A percentile compares a stretch with the other conserved stretches of the same genome.
phyloP scores from a whole-genome alignment of 2,113 vertebrate genomes.

The Collichthys lucidus region DNA sequence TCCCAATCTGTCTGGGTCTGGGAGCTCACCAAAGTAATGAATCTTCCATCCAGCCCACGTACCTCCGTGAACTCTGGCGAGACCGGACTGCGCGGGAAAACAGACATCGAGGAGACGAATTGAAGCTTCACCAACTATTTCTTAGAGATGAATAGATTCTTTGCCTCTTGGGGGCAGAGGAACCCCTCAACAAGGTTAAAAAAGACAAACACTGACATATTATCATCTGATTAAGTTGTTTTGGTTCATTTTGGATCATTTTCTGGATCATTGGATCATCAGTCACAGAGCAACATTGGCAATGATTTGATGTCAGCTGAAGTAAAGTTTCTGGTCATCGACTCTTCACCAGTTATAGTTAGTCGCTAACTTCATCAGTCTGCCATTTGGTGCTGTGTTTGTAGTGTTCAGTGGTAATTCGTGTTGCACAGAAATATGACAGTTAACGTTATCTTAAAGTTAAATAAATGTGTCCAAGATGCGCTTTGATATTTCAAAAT shows the following conservation, averaged over 20 bases:
- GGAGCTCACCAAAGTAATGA: slow-evolving; percentile 66
- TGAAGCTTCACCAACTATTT: slow-evolving; percentile 5
- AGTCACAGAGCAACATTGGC: neutral
- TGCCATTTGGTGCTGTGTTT: too few species aligned
- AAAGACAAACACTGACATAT: neutral
- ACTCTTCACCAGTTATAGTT: neutral
- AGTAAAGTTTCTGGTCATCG: neutral
- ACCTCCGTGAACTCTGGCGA: slow-evolving; percentile 55
- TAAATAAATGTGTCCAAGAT: too few species aligned
- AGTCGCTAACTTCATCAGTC: neutral
- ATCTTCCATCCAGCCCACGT: slow-evolving; percentile 56
- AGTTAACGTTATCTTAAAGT: too few species aligned
- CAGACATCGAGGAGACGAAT: slow-evolving; percentile 3
- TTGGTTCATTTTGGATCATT: neutral
- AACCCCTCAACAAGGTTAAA: neutral
- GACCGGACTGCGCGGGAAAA: slow-evolving; percentile 20
- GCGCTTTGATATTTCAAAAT: too few species aligned
- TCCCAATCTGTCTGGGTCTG: slow-evolving; percentile 74
- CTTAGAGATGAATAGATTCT: neutral
- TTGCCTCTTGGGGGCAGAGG: neutral
- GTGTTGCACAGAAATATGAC: too few species aligned
- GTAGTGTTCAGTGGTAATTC: too few species aligned
- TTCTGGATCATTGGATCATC: neutral
- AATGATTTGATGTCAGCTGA: neutral
- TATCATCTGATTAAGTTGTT: neutral